Evolutionary conservation across 2,113 vertebrate species (phyloP), one percentile per base, ranked within the genome.

Genomic region (Balaeniceps rex): DNA sequence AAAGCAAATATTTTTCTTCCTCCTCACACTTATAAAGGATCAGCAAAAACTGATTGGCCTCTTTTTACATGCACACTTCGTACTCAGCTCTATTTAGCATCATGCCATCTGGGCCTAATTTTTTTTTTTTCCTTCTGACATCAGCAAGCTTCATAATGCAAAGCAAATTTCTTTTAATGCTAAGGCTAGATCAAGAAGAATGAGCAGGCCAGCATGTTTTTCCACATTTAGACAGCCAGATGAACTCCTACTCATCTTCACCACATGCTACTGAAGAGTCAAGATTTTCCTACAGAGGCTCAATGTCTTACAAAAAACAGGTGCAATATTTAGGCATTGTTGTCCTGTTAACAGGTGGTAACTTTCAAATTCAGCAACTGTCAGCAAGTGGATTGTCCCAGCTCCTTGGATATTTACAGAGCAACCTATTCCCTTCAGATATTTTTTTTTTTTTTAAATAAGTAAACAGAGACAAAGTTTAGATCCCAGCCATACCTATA

Each of bases 71-170:
- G 2, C 72, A 95, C 26, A 22, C 42, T 95, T 87, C 0, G 0
- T 87, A 83, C 76, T 95, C 80, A 68, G 76, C 92, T 96, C 76
- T 88, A 90, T 97, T 96, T 97, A 96, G 94, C 65, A 88, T 60
- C 85, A 29, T 68, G 57, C 97, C 95, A 97, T 97, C 96, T 96
- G 95, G 79, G 76, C 60, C 40, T 74, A 55, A 63, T 90, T 54
- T 66, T 94, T 76, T 66, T 94, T 76, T 91, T 74, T 88, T 79
- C 25, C 21, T 86, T 90, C 82, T 92, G 90, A 92, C 55, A 95
- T 95, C 94, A 94, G 92, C 85, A 96, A 83, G 72, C 83, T 96
- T 87, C 83, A 88, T 34, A 93, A 97, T 83, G 79, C 72, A 95
- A 86, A 90, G 47, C 17, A 93, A 88, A 94, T 94, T 90, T 90